Percentiles rank a stretch among this genome's conserved stretches.
phyloP scores from a whole-genome alignment of 1,140 invertebrate genomes.

The Drosophila hydei region DNA sequence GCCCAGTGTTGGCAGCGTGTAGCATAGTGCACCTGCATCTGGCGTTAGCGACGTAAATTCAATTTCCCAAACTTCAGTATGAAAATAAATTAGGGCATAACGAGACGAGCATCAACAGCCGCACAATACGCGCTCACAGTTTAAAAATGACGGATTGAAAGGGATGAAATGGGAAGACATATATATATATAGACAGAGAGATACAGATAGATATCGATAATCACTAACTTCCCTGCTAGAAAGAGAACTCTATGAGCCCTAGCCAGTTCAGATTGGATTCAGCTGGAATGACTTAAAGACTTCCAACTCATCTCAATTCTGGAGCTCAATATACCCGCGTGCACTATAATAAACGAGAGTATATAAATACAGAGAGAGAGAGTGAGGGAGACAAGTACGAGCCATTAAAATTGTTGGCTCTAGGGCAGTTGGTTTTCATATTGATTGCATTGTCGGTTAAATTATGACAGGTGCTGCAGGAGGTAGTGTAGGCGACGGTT shows the following conservation, averaged over 20 bases:
- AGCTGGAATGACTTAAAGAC: too few species aligned
- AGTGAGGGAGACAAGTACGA: background rate
- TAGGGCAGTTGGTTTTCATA: background rate
- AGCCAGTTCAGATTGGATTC: too few species aligned
- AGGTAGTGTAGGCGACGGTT: background rate
- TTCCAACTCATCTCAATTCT: too few species aligned
- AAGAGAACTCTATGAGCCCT: too few species aligned
- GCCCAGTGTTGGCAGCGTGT: background rate
- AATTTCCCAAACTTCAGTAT: constrained; percentile 5
- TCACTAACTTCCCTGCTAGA: too few species aligned
- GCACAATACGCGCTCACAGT: background rate
- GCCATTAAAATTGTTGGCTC: background rate
- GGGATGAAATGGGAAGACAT: too few species aligned
- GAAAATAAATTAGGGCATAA: background rate
- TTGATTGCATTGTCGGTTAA: constrained; percentile 4
- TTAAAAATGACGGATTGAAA: background rate
- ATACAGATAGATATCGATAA: background rate
- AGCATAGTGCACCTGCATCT: constrained; percentile 10
- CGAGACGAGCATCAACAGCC: background rate
- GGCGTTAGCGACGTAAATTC: background rate
- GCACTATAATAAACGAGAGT: background rate
- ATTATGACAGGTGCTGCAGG: background rate
- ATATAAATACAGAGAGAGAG: background rate
- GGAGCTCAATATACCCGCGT: background rate
- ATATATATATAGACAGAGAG: background rate